These are phyloP conservation scores for Sciaenops ocellatus DNA, from an alignment of 2,797 vertebrate genomes.

Conservation along the genomic window DNA sequence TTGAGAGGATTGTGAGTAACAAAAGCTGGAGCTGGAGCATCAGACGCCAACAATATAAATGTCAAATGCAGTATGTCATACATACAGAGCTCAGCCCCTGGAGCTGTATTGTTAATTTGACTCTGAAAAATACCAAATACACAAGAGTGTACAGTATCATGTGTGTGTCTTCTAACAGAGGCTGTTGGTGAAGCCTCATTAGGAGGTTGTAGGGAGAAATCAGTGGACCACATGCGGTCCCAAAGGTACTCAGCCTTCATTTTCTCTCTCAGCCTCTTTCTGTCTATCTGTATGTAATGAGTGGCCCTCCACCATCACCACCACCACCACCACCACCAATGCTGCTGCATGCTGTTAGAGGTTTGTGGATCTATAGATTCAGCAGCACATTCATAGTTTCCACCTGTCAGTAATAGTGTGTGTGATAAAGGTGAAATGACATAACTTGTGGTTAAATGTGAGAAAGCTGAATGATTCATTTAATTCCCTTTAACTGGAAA, in stretches of 20 bases:
- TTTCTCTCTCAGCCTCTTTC: slow-evolving; percentile 5
- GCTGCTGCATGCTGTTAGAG: no score
- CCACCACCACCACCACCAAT: no score
- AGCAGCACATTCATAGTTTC: neutral
- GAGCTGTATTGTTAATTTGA: slow-evolving; percentile 48
- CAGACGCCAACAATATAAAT: slow-evolving; percentile 50
- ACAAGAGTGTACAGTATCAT: slow-evolving; percentile 12
- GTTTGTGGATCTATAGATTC: neutral
- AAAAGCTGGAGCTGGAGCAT: slow-evolving; percentile 9
- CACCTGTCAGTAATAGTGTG: neutral
- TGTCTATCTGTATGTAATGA: slow-evolving; percentile 21
- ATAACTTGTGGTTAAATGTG: neutral
- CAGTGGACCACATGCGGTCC: slow-evolving; percentile 51
- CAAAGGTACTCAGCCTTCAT: slow-evolving; percentile 40
- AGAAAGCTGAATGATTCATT: neutral
- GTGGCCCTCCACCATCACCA: neutral
- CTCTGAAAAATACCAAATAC: slow-evolving; percentile 37
- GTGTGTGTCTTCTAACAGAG: slow-evolving; percentile 28
- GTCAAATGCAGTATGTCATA: slow-evolving; percentile 43
- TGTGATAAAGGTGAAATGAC: neutral
- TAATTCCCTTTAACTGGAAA: neutral
- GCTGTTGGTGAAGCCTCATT: slow-evolving; percentile 27
- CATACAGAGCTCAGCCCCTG: slow-evolving; percentile 34
- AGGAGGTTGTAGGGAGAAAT: slow-evolving; percentile 45
- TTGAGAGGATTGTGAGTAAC: slow-evolving; percentile 18